phyloP scores from a whole-genome alignment of 2,888 invertebrate genomes.

The Drosophila demipolita region DNA sequence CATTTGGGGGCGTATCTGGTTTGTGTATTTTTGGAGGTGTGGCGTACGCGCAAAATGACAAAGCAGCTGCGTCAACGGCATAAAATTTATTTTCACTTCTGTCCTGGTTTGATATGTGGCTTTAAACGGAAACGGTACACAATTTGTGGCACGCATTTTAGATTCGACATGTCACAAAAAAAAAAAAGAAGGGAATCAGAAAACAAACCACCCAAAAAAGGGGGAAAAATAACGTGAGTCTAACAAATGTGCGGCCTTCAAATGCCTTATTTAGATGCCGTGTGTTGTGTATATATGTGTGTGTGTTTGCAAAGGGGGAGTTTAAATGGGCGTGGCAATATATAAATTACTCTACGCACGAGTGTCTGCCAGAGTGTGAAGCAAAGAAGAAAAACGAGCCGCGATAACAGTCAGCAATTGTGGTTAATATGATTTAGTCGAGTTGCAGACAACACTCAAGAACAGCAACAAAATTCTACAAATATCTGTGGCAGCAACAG shows the following conservation, averaged over 20 bases:
- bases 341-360: constrained; percentile 70
- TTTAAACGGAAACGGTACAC: constrained; percentile 54
- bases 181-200: constrained; percentile 19
- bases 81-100: constrained; percentile 70
- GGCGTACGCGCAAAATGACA: constrained; percentile 70
- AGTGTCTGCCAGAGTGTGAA: constrained; percentile 25
- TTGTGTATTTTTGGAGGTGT: constrained; percentile 27
- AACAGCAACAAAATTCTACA: constrained; percentile 8
- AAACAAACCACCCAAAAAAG: constrained; percentile 12
- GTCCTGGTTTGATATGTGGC: constrained; percentile 67
- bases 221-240: constrained; percentile 30
- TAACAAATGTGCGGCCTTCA: constrained; percentile 69
- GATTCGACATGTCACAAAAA: constrained; percentile 54
- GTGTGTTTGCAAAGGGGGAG: constrained; percentile 3
- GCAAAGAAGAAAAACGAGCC: constrained; percentile 39
- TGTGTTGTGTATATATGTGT: constrained; percentile 12
- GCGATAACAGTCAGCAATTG: constrained; percentile 59
- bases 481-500: constrained; percentile 3
- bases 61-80: constrained; percentile 73
- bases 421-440: constrained; percentile 56
- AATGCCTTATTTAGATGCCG: constrained; percentile 65
- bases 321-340: constrained; percentile 57
- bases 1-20: constrained; percentile 27
- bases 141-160: constrained; percentile 47
- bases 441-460: constrained; percentile 11